Conservation (phyloP, 2,113 vertebrate genomes). For the Corythornis vintsioides region DNA sequence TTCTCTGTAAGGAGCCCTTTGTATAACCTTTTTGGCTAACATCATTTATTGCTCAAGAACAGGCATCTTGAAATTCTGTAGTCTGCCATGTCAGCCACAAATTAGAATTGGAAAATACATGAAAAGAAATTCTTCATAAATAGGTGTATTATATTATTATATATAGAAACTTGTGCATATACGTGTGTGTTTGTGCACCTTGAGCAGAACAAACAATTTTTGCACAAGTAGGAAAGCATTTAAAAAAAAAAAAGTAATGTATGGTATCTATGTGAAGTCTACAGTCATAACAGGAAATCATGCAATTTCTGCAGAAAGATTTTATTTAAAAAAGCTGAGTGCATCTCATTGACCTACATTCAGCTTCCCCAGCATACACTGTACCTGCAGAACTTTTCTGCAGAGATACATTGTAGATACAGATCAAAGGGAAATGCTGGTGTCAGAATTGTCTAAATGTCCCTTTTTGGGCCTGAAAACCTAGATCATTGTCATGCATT, state of each 20-base stretch:
- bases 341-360: slow-evolving; percentile 82
- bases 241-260: not conserved
- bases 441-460: slow-evolving; percentile 66
- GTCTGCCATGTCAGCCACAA: not conserved
- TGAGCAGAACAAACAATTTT: not conserved
- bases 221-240: not conserved
- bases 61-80: slow-evolving; percentile 55
- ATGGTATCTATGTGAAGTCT: slow-evolving; percentile 36
- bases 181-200: not conserved
- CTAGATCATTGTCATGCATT: slow-evolving; percentile 43
- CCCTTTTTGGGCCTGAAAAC: slow-evolving; percentile 39
- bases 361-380: slow-evolving; percentile 38
- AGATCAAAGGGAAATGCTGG: slow-evolving; percentile 49
- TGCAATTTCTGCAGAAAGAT: slow-evolving; percentile 68
- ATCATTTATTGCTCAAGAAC: slow-evolving; percentile 11
- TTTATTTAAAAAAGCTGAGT: slow-evolving; percentile 63
- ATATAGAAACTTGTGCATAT: not conserved
- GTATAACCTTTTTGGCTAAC: slow-evolving; percentile 15
- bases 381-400: slow-evolving; percentile 70
- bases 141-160: not conserved
- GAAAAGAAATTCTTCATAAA: not conserved
- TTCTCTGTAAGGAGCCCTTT: not conserved
- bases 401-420: slow-evolving; percentile 38
- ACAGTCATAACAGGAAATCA: slow-evolving; percentile 74
- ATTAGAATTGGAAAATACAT: not conserved